phyloP scores from a whole-genome alignment of 2,797 vertebrate genomes.

The Macrochelys suwanniensis region DNA sequence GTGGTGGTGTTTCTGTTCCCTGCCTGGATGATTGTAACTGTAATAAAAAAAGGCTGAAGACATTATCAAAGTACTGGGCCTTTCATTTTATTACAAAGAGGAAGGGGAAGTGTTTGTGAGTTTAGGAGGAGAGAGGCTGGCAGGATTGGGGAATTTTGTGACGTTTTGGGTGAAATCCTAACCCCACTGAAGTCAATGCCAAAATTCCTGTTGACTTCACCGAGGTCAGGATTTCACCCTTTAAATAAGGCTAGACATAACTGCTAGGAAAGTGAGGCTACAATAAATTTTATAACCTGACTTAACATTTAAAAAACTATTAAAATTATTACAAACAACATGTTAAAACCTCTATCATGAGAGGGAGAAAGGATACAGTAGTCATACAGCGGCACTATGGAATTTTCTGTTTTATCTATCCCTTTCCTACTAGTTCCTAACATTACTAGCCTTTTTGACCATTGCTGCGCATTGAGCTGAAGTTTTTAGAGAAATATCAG shows the following conservation, averaged over 20 bases:
- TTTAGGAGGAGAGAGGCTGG: neutral
- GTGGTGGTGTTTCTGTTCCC: neutral
- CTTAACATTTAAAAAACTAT: neutral
- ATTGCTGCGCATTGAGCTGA: neutral
- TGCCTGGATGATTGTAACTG: neutral
- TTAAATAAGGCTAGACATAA: neutral
- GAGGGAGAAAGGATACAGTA: neutral
- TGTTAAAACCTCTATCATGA: neutral
- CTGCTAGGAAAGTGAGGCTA: neutral
- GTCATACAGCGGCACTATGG: neutral
- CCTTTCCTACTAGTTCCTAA: neutral
- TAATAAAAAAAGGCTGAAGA: neutral
- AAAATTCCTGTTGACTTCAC: neutral
- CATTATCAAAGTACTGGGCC: neutral
- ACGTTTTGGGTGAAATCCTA: neutral
- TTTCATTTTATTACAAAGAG: neutral
- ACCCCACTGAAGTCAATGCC: neutral
- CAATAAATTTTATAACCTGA: neutral
- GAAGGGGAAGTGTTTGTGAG: neutral
- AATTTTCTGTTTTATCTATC: neutral
- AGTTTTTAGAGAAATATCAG: neutral
- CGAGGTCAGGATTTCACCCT: neutral
- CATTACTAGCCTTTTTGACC: neutral
- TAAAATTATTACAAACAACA: neutral
- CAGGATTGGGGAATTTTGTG: neutral